phyloP scores from a whole-genome alignment of 1,140 invertebrate genomes.

The Eriosoma lanigerum region DNA sequence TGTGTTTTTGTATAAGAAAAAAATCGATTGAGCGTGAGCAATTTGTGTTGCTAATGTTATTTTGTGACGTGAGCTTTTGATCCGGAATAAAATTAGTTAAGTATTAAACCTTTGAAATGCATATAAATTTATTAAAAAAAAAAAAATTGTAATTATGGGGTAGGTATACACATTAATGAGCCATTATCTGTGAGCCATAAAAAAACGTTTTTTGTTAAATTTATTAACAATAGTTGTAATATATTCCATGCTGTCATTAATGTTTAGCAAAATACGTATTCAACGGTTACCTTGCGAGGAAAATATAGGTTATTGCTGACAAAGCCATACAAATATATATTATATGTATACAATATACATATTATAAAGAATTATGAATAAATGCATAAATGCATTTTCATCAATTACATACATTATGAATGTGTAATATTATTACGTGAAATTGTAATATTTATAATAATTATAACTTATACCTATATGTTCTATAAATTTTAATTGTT shows the following conservation, averaged over 20 bases:
- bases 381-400: background rate
- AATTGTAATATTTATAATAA: background rate
- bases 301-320: constrained; percentile 34
- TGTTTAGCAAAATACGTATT: constrained; percentile 22
- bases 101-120: background rate
- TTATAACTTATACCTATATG: too few species aligned
- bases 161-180: background rate
- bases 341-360: too few species aligned
- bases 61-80: background rate
- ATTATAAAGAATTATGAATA: background rate
- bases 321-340: background rate
- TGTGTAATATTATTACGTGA: background rate
- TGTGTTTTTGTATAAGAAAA: background rate
- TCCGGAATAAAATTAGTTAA: background rate
- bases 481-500: too few species aligned
- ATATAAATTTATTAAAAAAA: constrained; percentile 13
- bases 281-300: background rate
- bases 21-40: constrained; percentile 20
- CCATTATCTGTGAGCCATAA: background rate
- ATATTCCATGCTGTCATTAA: background rate
- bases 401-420: background rate
- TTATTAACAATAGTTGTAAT: constrained; percentile 1
- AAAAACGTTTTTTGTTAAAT: background rate
- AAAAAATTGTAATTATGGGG: too few species aligned
- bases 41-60: background rate